A percentile compares a stretch with the other conserved stretches of the same genome.
Evolutionary conservation across 2,113 vertebrate genomes (phyloP).

Genomic region (Istiophorus platypterus): DNA sequence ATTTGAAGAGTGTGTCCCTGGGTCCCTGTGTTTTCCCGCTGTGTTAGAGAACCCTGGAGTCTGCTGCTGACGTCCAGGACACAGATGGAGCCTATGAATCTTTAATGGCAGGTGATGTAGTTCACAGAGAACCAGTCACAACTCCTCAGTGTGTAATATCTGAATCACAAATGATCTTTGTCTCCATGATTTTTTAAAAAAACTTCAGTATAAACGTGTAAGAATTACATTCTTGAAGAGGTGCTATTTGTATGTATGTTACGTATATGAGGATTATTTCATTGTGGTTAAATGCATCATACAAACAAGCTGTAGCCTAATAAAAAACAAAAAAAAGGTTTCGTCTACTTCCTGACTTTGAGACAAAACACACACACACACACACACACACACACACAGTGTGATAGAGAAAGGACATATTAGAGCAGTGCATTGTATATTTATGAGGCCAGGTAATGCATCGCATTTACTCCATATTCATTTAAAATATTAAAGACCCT

Average conservation of each 20-base stretch:
- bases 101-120: conserved; percentile 75
- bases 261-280: neutral
- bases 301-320: neutral
- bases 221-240: no score
- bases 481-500: conserved; percentile 73
- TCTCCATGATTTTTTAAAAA: neutral
- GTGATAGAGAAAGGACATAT: conserved; percentile 31
- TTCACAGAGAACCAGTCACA: conserved; percentile 58
- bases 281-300: neutral
- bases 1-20: conserved; percentile 24
- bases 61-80: conserved; percentile 54
- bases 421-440: conserved; percentile 61
- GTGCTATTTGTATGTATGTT: neutral
- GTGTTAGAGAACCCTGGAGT: conserved; percentile 38
- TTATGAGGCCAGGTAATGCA: conserved; percentile 72
- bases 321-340: neutral
- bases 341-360: neutral
- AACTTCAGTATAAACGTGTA: no score
- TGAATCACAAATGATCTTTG: conserved; percentile 63
- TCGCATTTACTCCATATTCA: conserved; percentile 70
- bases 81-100: conserved; percentile 76
- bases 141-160: conserved; percentile 53
- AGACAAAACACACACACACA: conserved; percentile 19
- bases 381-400: conserved; percentile 6
- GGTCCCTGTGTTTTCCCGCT: conserved; percentile 21